Base-by-base conservation (phyloP, 2,113 vertebrate species). In the Hippocampus zosterae region DNA sequence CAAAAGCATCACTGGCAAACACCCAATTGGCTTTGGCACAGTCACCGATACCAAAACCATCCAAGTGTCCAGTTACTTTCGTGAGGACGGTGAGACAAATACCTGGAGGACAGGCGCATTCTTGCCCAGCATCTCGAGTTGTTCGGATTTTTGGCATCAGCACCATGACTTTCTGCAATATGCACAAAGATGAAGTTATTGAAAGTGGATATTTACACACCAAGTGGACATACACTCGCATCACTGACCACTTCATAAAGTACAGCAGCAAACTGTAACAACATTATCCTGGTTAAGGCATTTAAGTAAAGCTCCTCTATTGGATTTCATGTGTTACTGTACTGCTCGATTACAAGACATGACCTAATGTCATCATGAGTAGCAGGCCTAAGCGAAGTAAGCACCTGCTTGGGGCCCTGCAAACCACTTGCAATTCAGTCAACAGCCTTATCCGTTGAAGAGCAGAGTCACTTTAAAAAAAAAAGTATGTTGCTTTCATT, bases 31-130 rank as follows among this genome's bases (percentile, higher is more conserved):
- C 21, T 42, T 63, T 40, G 18, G 19, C 9, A 25, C 10, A 3
- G 12, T 25, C 55, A 57, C 55, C 2, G 55, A 57, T 55, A n/a
- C 10, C 15, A 33, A 16, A 60, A 60, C 15, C 57, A 15, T 33
- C 8, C 16, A 15, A 33, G 27, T 60, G 29, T 60, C 12, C 57
- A 33, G 16, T 60, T 18, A 33, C 57, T 18, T 60, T 57, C 0
- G 12, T 27, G 55, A 57, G 2, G 16, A 44, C 69, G 73, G 46
- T 69, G 41, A 73, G 72, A 68, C 70, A 76, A 70, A 33, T 92
- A 98, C 96, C 96, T 93, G 95, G 94, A 68, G 96, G 95, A 77
- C 96, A 98, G 85, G 87, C 76, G 65, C 96, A 98, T 72, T 95
- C 94, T 1, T 89, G 88, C 0, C 88, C 91, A 19, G 89, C 92